Base-by-base conservation (phyloP, 2,888 invertebrate species). In the Gryllus longicercus region DNA sequence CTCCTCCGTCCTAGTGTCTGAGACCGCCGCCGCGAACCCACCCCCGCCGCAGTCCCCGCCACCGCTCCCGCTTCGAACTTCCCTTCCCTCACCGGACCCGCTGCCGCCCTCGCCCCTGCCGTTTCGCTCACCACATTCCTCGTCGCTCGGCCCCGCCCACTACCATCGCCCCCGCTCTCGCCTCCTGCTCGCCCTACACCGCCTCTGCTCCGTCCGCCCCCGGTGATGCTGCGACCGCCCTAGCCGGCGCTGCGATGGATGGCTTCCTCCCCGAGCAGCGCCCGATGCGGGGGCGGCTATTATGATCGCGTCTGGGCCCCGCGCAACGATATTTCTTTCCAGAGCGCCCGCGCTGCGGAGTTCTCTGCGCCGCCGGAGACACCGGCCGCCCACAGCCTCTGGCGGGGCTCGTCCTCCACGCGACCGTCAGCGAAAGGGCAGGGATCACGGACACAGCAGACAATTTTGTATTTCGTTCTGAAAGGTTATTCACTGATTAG, bases 231-330 rank as follows among this genome's bases (percentile, higher is more conserved):
- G 38, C 38, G 38, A 38, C 38, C 63, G 63, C 63, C 63, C n/a
- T 8, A 14, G 63, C 63, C 63, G 63, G 4, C 63, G n/a, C n/a
- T 14, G 63, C 63, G 63, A 63, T 63, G 63, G 63, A 63, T 63
- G 63, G 63, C 63, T 63, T 63, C 63, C 16, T 63, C 63, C 16
- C 11, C 63, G n/a, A n/a, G 63, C 63, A 8, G 63, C 63, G 63
- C 63, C 63, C 16, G 63, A 63, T 10, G 16, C n/a, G 63, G 63
- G 63, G 63, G 63, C 63, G 63, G 63, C 63, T 63, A 63, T 63
- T 63, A 63, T 63, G 63, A 63, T 63, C 63, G 63, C 63, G 63
- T n/a, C 63, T 63, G 63, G 14, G 63, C 63, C n/a, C 63, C 63
- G 16, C 16, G 16, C n/a, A 0, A 63, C 63, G n/a, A 63, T 63